Percentiles rank a stretch among this genome's conserved stretches.
phyloP scores from a whole-genome alignment of 2,888 invertebrate species.

The Callyntrura guangdongensis region DNA sequence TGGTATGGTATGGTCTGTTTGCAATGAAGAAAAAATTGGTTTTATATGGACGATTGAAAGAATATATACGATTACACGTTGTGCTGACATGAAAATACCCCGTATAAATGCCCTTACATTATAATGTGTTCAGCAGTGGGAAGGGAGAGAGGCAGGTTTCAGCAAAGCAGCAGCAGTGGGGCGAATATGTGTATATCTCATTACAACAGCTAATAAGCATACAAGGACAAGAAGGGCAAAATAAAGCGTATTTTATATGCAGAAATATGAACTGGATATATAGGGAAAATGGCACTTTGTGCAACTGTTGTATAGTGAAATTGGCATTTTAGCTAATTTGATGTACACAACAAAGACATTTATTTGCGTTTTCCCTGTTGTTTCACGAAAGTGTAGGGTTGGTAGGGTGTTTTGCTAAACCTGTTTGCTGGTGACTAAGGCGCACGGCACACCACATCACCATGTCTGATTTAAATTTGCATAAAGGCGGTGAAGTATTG shows the following conservation, averaged over 20 bases:
- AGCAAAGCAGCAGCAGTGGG: neutral
- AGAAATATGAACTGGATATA: neutral
- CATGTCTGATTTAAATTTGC: too few species aligned
- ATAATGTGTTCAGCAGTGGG: neutral
- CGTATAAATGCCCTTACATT: neutral
- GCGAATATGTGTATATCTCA: neutral
- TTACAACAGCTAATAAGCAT: conserved; percentile 48
- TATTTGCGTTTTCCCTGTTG: neutral
- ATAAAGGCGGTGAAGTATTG: too few species aligned
- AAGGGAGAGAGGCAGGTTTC: neutral
- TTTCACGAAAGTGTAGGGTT: too few species aligned
- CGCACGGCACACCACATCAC: too few species aligned
- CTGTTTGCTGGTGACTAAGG: too few species aligned
- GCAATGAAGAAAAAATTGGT: conserved; percentile 3
- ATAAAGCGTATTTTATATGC: conserved; percentile 3
- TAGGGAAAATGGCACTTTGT: neutral
- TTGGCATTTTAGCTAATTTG: neutral
- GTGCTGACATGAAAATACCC: neutral
- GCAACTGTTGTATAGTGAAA: neutral
- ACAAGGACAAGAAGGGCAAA: conserved; percentile 70
- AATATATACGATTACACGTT: neutral
- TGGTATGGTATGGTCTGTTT: conserved; percentile 3
- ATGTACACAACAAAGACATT: neutral
- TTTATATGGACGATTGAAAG: conserved; percentile 6
- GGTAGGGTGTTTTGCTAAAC: too few species aligned